Evolutionary conservation across 2,113 vertebrate species (phyloP).

Genomic region (Nettapus auritus): DNA sequence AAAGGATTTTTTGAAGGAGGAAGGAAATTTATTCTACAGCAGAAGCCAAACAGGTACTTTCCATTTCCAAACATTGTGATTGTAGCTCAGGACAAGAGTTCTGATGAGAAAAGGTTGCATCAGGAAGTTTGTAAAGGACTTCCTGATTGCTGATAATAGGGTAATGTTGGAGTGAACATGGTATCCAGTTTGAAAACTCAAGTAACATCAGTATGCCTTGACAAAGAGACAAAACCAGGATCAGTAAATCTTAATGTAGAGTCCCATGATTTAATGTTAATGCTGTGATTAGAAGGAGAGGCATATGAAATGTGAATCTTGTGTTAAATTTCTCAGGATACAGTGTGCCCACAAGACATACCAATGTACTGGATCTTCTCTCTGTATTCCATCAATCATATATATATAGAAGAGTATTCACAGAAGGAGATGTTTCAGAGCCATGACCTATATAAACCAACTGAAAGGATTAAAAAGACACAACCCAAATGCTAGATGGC

Average conservation of each 20-base stretch:
- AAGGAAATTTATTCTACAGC: background rate
- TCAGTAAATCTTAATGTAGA: background rate
- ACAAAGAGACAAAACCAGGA: background rate
- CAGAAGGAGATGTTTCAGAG: background rate
- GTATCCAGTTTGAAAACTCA: background rate
- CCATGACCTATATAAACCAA: background rate
- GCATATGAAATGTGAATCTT: background rate
- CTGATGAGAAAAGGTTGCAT: background rate
- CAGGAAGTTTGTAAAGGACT: background rate
- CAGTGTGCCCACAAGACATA: background rate
- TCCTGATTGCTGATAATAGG: background rate
- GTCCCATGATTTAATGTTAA: background rate
- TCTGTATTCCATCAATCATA: background rate
- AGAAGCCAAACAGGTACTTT: slow-evolving; percentile 1
- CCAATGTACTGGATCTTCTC: background rate
- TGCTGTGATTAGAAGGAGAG: background rate
- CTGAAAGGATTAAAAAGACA: background rate
- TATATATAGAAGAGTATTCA: background rate
- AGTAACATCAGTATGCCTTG: background rate
- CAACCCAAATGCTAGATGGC: background rate
- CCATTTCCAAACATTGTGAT: background rate
- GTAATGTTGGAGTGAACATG: background rate
- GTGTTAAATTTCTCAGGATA: background rate
- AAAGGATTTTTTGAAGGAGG: background rate
- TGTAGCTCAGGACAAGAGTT: background rate